Conservation (phyloP, 2,797 vertebrate genomes). For the Distichodus sexfasciatus region DNA sequence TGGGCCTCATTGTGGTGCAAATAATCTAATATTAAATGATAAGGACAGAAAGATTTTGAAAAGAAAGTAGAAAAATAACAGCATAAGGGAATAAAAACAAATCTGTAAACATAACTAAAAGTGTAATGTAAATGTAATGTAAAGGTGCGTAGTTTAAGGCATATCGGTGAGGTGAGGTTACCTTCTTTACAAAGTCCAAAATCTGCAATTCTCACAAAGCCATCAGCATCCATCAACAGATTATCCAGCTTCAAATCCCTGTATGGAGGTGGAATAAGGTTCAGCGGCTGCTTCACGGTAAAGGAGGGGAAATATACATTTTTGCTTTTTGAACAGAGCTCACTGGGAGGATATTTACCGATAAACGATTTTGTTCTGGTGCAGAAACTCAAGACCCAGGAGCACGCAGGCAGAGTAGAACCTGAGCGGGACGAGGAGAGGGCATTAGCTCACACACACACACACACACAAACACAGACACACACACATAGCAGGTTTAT, state of each 20-base stretch:
- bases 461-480: background rate
- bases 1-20: no score
- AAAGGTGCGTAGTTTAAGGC: no score
- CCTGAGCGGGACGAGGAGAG: constrained; percentile 60
- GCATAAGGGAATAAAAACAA: no score
- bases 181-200: constrained; percentile 92
- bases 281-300: no score
- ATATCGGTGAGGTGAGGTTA: constrained; percentile 59
- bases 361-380: constrained; percentile 90
- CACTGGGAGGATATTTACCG: constrained; percentile 71
- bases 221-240: constrained; percentile 88
- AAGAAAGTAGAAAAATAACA: no score
- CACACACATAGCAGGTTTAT: background rate
- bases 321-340: background rate
- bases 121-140: no score
- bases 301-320: no score
- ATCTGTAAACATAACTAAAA: no score
- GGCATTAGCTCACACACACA: background rate
- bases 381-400: constrained; percentile 92
- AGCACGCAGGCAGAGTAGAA: constrained; percentile 92
- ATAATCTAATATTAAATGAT: no score
- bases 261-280: constrained; percentile 19
- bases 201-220: constrained; percentile 90
- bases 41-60: no score
- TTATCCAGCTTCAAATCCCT: constrained; percentile 94